Evolutionary conservation across 2,888 invertebrate species (phyloP), one percentile per base, ranked within the genome.

Genomic region (Calameuta idolon): DNA sequence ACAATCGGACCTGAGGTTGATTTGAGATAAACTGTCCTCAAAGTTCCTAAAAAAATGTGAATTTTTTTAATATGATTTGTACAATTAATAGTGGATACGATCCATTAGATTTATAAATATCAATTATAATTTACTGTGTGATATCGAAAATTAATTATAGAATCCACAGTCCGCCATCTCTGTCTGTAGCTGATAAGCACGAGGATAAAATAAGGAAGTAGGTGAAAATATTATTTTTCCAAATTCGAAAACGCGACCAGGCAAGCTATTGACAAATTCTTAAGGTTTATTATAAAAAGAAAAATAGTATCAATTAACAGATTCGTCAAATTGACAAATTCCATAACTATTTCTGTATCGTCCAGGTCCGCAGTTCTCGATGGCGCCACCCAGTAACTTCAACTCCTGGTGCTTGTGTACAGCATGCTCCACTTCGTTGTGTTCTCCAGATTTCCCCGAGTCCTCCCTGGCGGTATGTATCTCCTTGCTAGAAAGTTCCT

Each of bases 281-380:
- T 23, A 55, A 55, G 23, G 5, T 23, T 23, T 55, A 9, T 9
- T 55, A 11, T 31, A 71, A 30, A 71, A 30, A 31, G 12, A 71
- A 31, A 71, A 71, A 71, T 71, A 9, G 31, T 71, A 77, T 84
- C 71, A 80, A 76, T 84, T 75, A 34, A 84, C 77, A 55, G 78
- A 76, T 31, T 81, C 78, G 15, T 86, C 85, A 84, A 91, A 88
- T 83, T 92, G 92, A 87, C 94, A 95, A 73, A 95, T 93, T 12
- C 96, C 95, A 79, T 93, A 93, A n/a, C 94, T 93, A 88, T 96
- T 95, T 55, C 96, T 93, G 83, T 93, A 93, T 85, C 94, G 93
- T 75, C 94, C 96, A 0, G 96, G 96, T 31, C 96, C 96, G 89
- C 96, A 96, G 87, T 96, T 95, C 87, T 96, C 96, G 76, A 93